Evolutionary conservation across 2,888 invertebrate genomes (phyloP), one percentile per base, ranked within the genome.

Genomic region (Rhaphigaster nebulosa): DNA sequence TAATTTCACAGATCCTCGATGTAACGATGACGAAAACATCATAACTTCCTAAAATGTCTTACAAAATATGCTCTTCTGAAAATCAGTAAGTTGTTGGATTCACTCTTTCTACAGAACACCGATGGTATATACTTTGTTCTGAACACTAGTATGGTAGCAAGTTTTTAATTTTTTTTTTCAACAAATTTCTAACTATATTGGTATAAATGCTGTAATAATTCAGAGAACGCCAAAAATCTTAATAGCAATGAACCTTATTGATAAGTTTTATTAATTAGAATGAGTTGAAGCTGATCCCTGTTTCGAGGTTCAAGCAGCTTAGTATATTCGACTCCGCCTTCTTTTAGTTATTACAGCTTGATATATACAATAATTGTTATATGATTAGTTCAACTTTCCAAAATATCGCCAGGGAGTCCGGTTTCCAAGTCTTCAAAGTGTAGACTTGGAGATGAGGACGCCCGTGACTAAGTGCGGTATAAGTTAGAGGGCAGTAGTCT

Each of bases 401-500:
- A 70, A 70, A 70, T 70, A 70, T 34, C 34, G 70, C 70, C 34
- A 20, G 34, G 70, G 70, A 18, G 34, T 34, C 34, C 70, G 70
- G 18, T 34, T 20, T 6, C 34, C 70, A 70, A 29, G 34, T 34
- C 70, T 70, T 70, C 34, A 5, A 65, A 65, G n/a, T 13, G 65
- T 5, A 20, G 70, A 70, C 70, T 34, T 34, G 29, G 5, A 18
- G 70, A 70, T 34, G 6, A 34, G 20, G 70, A 70, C 70, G 34
- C 20, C 70, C 70, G 34, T 70, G 4, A 70, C 70, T 70, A 70
- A 34, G 76, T 45, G 89, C 26, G 41, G 45, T 84, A 84, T 45
- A 45, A 84, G 84, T 89, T 80, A 52, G 84, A 90, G 90, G 56
- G 60, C 90, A 90, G 90, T 90, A 87, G 60, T 90, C 52, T 80